Conservation (phyloP, 2,797 vertebrate genomes). For the Catamblyrhynchus diadema region DNA sequence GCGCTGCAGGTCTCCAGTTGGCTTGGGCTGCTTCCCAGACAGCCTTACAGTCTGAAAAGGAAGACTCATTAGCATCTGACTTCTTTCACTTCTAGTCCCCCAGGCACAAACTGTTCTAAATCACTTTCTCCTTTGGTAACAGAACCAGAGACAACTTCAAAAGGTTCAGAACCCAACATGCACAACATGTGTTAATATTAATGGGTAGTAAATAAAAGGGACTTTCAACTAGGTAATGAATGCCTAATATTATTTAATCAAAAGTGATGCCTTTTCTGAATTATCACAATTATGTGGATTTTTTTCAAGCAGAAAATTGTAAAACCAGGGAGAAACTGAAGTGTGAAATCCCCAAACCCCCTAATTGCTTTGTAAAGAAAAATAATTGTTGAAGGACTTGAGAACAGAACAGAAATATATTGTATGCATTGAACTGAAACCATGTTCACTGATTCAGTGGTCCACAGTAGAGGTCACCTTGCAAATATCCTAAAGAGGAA, state of each 20-base stretch:
- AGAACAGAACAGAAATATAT: neutral
- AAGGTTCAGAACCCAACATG: neutral
- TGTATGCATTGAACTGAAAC: neutral
- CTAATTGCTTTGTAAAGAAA: neutral
- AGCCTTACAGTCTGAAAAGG: neutral
- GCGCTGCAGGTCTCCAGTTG: neutral
- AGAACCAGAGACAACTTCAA: neutral
- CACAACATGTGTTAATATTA: neutral
- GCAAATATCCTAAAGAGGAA: neutral
- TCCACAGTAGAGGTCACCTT: neutral
- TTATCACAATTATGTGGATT: neutral
- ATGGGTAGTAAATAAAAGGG: neutral
- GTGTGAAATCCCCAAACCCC: neutral
- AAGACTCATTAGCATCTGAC: neutral
- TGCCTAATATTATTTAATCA: neutral
- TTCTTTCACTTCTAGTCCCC: neutral
- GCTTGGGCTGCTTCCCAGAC: neutral
- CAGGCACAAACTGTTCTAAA: neutral
- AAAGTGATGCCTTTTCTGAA: neutral
- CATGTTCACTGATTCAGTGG: neutral
- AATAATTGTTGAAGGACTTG: neutral
- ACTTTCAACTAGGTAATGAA: neutral
- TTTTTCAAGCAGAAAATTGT: neutral
- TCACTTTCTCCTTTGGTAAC: neutral
- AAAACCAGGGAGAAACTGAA: neutral